phyloP scores from a whole-genome alignment of 2,888 invertebrate species.

The Epinotia demarniana region DNA sequence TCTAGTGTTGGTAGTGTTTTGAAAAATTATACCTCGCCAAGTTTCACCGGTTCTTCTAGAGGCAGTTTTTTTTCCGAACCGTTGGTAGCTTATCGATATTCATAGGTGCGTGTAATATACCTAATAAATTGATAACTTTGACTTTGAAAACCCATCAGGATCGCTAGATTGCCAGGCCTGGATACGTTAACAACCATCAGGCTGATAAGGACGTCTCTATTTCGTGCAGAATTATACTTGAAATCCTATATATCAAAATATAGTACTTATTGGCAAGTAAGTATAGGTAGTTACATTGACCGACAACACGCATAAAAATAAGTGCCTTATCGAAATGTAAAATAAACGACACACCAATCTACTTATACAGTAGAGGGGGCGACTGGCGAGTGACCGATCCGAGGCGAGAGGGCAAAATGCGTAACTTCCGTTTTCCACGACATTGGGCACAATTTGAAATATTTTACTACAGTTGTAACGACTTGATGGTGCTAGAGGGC shows the following conservation, averaged over 20 bases:
- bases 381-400: constrained; percentile 46
- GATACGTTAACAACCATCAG: no score
- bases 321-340: constrained; percentile 44
- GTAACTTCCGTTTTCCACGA: constrained; percentile 84
- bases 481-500: constrained; percentile 83
- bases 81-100: no score
- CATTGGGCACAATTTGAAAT: constrained; percentile 85
- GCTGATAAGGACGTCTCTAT: background rate
- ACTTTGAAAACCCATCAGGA: no score
- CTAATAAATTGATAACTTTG: no score
- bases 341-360: constrained; percentile 42
- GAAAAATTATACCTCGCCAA: no score
- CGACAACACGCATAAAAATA: constrained; percentile 10
- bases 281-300: constrained; percentile 13
- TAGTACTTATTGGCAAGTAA: background rate
- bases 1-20: no score
- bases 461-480: constrained; percentile 84
- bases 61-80: no score
- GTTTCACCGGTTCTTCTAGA: no score
- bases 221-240: no score
- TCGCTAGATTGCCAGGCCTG: no score
- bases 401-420: constrained; percentile 62
- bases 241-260: background rate
- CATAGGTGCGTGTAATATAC: no score
- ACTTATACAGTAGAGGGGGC: constrained; percentile 44